Evolutionary conservation across 2,797 vertebrate species (phyloP), one percentile per base, ranked within the genome.

Genomic region (Neosilurus hyrtlii): DNA sequence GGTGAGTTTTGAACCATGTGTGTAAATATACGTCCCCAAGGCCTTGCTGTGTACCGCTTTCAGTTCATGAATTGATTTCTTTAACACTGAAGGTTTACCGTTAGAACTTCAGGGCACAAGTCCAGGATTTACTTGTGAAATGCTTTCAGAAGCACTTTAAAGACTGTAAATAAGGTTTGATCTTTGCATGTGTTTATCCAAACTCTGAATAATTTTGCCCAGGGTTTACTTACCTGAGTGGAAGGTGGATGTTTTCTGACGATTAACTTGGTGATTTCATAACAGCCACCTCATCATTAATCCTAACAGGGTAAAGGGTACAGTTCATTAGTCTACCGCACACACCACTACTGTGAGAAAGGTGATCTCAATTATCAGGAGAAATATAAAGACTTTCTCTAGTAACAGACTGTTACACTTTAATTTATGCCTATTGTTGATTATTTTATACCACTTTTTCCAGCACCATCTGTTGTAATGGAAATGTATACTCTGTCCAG

Each of bases 61-160:
- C 56, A 65, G 70, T 61, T 51, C 57, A 54, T 73, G 79, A 74
- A 79, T 71, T 49, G 74, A 57, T 79, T 85, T 66, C 30, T 79
- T 77, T 85, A 65, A 37, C 52, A 51, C 66, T 68, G 24, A 71
- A 66, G 61, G n/a, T 75, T 84, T 56, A 20, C 72, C 66, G 30
- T 65, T 82, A 77, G 61, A 30, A 71, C 37, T 37, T 72, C n/a
- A 71, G 68, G 81, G 37, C 75, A 18, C 85, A 59, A 68, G 75
- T 66, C 74, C 9, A 18, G 49, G 59, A 78, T 78, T 51, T 51
- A 51, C 37, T 51, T 24, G 51, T 59, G 22, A 77, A 77, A 77
- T 63, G 4, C 14, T 63, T 77, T 77, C 35, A 61, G 22, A 77
- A 62, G 14, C 37, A 51, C 37, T 77, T 63, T 62, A 78, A 63